Evolutionary conservation across 2,113 vertebrate species (phyloP).

Genomic region (Percopsis transmontana): DNA sequence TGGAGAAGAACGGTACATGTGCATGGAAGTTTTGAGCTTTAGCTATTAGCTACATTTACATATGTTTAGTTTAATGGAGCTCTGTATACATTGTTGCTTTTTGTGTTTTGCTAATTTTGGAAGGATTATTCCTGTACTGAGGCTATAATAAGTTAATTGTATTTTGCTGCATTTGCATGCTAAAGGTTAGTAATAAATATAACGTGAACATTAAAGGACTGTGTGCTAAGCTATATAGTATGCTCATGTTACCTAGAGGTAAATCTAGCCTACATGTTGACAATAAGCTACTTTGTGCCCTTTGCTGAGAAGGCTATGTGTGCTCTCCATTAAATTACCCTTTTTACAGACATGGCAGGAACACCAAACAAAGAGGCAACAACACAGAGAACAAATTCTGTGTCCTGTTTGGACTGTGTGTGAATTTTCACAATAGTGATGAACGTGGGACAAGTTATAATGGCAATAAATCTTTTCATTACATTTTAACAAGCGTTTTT

Average conservation of each 20-base stretch:
- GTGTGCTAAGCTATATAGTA: neutral
- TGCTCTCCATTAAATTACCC: constrained; percentile 22
- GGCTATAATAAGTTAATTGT: too few relatives aligned
- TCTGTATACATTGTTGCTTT: neutral
- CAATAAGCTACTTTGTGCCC: constrained; percentile 39
- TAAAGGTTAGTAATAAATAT: too few relatives aligned
- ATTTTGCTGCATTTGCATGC: too few relatives aligned
- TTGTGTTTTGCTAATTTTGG: neutral
- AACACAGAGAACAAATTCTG: constrained; percentile 16
- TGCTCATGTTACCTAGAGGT: constrained; percentile 1
- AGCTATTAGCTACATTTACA: neutral
- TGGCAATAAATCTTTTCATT: constrained; percentile 33
- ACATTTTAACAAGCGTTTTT: constrained; percentile 45
- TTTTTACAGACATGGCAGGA: constrained; percentile 26
- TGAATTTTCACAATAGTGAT: neutral
- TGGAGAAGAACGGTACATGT: neutral
- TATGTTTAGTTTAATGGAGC: neutral
- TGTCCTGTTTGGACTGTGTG: neutral
- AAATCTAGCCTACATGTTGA: constrained; percentile 20
- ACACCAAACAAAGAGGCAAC: constrained; percentile 16
- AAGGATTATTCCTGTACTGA: neutral
- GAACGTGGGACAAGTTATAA: constrained; percentile 18
- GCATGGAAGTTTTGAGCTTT: neutral
- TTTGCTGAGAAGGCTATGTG: constrained; percentile 29
- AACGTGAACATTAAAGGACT: too few relatives aligned